A percentile compares a stretch with the other conserved stretches of the same genome.
Evolutionary conservation across 1,140 invertebrate species (phyloP).

Genomic region (Mactra quadrangularis): DNA sequence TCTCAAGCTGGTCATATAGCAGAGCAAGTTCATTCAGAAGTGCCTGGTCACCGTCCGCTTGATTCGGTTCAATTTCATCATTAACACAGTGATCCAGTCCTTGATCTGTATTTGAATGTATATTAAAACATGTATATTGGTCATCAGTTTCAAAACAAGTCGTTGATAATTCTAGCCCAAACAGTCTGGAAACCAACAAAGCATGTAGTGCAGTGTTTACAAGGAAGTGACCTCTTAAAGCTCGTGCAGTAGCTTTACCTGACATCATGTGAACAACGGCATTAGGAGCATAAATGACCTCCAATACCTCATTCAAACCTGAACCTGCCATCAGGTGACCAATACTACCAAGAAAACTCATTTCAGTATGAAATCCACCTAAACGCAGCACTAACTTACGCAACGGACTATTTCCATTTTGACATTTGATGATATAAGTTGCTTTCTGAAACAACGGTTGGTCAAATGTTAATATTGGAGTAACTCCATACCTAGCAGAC

Average conservation of each 20-base stretch:
- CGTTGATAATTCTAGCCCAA: too few relatives aligned
- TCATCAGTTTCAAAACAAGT: too few relatives aligned
- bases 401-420: neutral
- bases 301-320: conserved; percentile 61
- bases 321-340: conserved; percentile 65
- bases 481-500: conserved; percentile 40
- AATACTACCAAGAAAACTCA: conserved; percentile 69
- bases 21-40: neutral
- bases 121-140: too few relatives aligned
- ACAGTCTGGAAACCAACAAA: too few relatives aligned
- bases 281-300: neutral
- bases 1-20: neutral
- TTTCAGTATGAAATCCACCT: conserved; percentile 66
- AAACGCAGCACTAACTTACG: too few relatives aligned
- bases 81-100: too few relatives aligned
- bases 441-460: conserved; percentile 72
- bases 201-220: neutral
- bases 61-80: too few relatives aligned
- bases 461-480: conserved; percentile 71
- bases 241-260: conserved; percentile 33
- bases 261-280: conserved; percentile 73
- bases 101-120: too few relatives aligned
- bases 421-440: neutral
- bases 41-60: neutral
- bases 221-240: conserved; percentile 36